Evolutionary conservation across 2,797 vertebrate species (phyloP).

Genomic region (Ficedula albicollis): DNA sequence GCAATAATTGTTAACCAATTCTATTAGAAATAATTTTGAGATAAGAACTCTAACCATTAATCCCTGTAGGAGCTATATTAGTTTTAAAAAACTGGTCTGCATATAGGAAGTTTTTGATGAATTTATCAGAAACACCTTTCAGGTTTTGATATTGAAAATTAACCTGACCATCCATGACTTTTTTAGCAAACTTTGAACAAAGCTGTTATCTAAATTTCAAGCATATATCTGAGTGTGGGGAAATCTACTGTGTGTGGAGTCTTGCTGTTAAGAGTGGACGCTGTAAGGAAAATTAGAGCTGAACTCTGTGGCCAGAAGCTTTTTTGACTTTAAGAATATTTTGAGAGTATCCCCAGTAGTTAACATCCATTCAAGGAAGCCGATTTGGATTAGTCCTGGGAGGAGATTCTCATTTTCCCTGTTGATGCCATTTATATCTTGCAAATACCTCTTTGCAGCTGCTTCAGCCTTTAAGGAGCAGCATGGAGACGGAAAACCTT

Average conservation of each 20-base stretch:
- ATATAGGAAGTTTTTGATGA: slow-evolving; percentile 71
- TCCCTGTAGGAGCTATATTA: slow-evolving; percentile 76
- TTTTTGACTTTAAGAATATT: not conserved
- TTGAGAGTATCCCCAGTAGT: not conserved
- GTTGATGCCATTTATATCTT: not conserved
- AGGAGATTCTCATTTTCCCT: not conserved
- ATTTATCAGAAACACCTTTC: slow-evolving; percentile 67
- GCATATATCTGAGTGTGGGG: not conserved
- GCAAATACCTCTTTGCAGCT: not conserved
- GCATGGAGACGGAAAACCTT: not conserved
- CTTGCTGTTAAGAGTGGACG: not conserved
- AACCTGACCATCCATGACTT: not conserved
- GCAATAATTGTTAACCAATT: slow-evolving; percentile 69
- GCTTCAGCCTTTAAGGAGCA: not conserved
- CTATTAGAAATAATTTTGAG: slow-evolving; percentile 79
- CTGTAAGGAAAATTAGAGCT: not conserved
- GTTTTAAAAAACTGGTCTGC: slow-evolving; percentile 71
- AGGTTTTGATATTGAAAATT: slow-evolving; percentile 75
- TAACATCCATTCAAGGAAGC: not conserved
- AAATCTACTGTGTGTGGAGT: not conserved
- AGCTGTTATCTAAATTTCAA: not conserved
- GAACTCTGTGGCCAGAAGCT: not conserved
- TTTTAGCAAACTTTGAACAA: not conserved
- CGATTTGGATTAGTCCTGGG: not conserved
- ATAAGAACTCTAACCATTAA: slow-evolving; percentile 76